phyloP scores from a whole-genome alignment of 1,140 invertebrate species.

The Drosophila lini region DNA sequence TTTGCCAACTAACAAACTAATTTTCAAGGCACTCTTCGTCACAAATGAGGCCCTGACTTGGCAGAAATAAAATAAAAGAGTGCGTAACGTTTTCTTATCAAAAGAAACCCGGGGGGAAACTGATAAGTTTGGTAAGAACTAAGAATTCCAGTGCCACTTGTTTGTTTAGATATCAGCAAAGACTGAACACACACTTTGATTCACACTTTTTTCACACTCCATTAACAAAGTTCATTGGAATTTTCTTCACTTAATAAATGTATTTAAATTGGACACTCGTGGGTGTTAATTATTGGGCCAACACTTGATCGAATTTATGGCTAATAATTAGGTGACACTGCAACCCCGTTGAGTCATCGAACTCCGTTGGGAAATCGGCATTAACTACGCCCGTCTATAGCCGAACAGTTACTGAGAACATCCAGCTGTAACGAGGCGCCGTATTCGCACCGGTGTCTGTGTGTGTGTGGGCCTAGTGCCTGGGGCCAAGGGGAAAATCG shows the following conservation, averaged over 20 bases:
- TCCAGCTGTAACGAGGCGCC: constrained; percentile 36
- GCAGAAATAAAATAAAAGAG: constrained; percentile 19
- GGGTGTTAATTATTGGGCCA: constrained; percentile 27
- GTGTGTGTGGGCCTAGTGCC: neutral
- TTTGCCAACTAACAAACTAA: constrained; percentile 4
- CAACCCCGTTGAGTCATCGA: constrained; percentile 28
- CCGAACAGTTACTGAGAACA: constrained; percentile 55
- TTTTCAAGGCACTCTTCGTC: neutral
- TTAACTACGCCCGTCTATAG: constrained; percentile 57
- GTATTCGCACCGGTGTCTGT: constrained; percentile 6
- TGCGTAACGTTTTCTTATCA: constrained; percentile 64
- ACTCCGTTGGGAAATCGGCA: constrained; percentile 34
- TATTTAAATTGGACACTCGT: neutral
- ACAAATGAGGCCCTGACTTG: constrained; percentile 28
- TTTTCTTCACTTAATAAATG: neutral
- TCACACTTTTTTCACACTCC: constrained; percentile 7
- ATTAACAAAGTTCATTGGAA: neutral
- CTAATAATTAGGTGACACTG: constrained; percentile 26
- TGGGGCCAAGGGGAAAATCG: constrained; percentile 26
- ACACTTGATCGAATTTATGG: constrained; percentile 30
- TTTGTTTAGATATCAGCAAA: constrained; percentile 15
- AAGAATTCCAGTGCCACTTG: constrained; percentile 19
- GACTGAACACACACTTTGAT: constrained; percentile 9
- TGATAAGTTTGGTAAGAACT: constrained; percentile 39
- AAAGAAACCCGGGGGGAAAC: neutral